Evolutionary conservation across 2,888 invertebrate genomes (phyloP).

Genomic region (Drosophila stalkeri): DNA sequence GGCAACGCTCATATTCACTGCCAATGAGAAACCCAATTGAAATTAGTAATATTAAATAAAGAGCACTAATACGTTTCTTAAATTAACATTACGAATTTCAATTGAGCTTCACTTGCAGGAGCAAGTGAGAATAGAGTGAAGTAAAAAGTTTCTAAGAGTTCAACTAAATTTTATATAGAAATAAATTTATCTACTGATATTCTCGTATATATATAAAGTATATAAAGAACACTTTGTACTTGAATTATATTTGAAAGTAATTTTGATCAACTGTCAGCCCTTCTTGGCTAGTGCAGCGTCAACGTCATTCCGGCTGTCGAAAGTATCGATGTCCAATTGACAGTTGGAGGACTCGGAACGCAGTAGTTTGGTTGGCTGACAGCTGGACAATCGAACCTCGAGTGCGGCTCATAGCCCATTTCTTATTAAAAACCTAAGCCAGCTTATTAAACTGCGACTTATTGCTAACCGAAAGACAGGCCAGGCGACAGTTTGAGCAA

Average conservation of each 20-base stretch:
- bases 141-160: neutral
- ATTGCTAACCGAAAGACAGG: slow-evolving; percentile 43
- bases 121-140: no score
- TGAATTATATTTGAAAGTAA: slow-evolving; percentile 4
- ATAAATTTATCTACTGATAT: neutral
- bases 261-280: slow-evolving; percentile 44
- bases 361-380: slow-evolving; percentile 62
- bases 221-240: neutral
- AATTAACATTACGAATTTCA: neutral
- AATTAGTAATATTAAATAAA: no score
- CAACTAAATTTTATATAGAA: neutral
- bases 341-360: slow-evolving; percentile 43
- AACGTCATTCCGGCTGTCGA: slow-evolving; percentile 23
- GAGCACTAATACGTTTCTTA: neutral
- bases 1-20: neutral
- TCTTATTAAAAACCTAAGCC: slow-evolving; percentile 78
- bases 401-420: slow-evolving; percentile 57
- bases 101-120: neutral
- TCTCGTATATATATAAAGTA: neutral
- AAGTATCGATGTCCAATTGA: slow-evolving; percentile 79
- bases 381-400: slow-evolving; percentile 71
- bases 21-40: neutral
- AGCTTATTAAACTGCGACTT: slow-evolving; percentile 72
- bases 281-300: slow-evolving; percentile 14
- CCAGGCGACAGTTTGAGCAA: slow-evolving; percentile 46